These are phyloP conservation scores for Umimayanthus kanabou DNA, from an alignment of 92 coral and sea anemone genomes.

Conservation along the genomic window DNA sequence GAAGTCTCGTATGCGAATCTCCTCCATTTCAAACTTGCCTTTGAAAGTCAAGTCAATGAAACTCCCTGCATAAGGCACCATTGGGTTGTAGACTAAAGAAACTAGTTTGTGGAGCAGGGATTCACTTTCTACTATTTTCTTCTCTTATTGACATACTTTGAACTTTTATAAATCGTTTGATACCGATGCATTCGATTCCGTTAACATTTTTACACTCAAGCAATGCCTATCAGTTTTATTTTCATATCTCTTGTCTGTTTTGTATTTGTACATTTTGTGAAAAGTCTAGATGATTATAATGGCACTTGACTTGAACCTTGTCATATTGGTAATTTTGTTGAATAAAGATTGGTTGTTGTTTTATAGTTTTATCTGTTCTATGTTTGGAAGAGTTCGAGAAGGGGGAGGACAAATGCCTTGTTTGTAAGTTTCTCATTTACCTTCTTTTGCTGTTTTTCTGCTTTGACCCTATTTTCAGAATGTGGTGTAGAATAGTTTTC, in stretches of 20 bases:
- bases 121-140: background rate
- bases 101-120: background rate
- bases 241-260: background rate
- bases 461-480: too few relatives aligned
- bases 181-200: background rate
- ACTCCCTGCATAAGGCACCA: background rate
- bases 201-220: background rate
- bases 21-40: conserved; percentile 18
- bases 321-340: background rate
- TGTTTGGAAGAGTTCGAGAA: too few relatives aligned
- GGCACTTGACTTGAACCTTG: background rate
- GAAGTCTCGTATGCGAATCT: conserved; percentile 28
- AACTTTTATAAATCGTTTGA: background rate
- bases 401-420: too few relatives aligned
- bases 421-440: too few relatives aligned
- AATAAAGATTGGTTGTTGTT: conserved; percentile 19
- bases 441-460: too few relatives aligned
- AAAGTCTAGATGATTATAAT: background rate
- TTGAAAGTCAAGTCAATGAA: conserved; percentile 24
- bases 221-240: background rate
- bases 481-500: too few relatives aligned
- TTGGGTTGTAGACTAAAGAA: background rate
- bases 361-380: background rate
- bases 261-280: background rate
- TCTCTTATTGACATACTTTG: too few relatives aligned